Evolutionary conservation across 2,797 vertebrate species (phyloP), one percentile per base, ranked within the genome.

Genomic region (Philypnodon macrostomus): DNA sequence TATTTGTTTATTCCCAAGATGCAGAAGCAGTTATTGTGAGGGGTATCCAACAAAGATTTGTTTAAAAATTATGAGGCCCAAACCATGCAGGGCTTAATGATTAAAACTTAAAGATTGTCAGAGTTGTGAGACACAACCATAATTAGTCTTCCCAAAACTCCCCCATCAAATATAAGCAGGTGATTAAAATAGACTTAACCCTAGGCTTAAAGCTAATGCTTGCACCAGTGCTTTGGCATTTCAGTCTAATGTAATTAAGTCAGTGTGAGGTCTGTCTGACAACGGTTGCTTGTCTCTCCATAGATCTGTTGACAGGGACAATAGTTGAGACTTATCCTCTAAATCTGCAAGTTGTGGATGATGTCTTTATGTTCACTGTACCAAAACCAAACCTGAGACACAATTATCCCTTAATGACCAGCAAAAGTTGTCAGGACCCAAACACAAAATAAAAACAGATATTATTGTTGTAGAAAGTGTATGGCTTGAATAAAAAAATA

Each of bases 361-460:
- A 35, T 12, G 21, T 59, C 41, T 57, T 56, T 31, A 38, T 13
- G 38, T 41, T 37, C 30, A 35, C 17, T 40, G 40, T 8, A 38
- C 10, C 27, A 31, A 12, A 42, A 19, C 27, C 32, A 24, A 30
- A 0, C 9, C 36, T 42, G 6, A 8, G 13, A 34, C 7, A 26
- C 4, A 32, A 17, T 27, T 33, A 49, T 29, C 16, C 29, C 11
- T 21, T 38, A n/a, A 32, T 32, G n/a, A 27, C n/a, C 12, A n/a
- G 32, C 23, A 42, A 34, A 41, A 58, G 59, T 24, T 50, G 16
- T 47, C 4, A 2, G 17, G 29, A 44, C 34, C 33, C 16, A 63
- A 58, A 33, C 13, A 19, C 36, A 56, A 13, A 32, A 29, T 7
- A 16, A 16, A 19, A 44, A 30, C 41, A 30, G 41, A 44, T 13